A percentile compares a stretch with the other conserved stretches of the same genome.
phyloP scores from a whole-genome alignment of 2,797 vertebrate genomes.

The Fratercula arctica region DNA sequence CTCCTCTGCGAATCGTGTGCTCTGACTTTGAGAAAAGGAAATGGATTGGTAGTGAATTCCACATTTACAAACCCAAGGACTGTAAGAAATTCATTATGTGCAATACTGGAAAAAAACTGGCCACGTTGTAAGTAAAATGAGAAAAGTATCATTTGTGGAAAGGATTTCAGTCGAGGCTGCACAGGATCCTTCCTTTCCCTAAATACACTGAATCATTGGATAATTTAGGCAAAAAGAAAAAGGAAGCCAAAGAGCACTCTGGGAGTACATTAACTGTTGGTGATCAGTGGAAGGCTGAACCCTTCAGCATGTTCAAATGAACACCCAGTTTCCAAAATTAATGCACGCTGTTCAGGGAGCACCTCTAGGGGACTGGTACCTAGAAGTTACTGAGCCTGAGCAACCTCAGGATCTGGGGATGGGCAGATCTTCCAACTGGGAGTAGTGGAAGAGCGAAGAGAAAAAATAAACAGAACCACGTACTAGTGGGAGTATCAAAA shows the following conservation, averaged over 20 bases:
- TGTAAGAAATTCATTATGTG: not conserved
- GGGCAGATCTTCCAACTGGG: not conserved
- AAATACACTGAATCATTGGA: not conserved
- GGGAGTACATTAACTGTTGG: not conserved
- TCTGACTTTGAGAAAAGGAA: not conserved
- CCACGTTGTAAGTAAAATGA: not conserved
- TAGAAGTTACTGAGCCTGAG: not conserved
- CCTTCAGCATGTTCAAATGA: not conserved
- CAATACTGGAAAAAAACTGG: not conserved
- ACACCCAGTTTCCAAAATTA: not conserved
- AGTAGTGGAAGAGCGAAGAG: not conserved
- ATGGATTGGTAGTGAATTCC: not conserved
- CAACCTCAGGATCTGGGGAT: not conserved
- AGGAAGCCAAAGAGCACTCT: not conserved
- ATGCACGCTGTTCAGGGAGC: not conserved
- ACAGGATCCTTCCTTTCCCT: not conserved
- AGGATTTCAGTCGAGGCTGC: not conserved
- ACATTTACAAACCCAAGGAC: not conserved
- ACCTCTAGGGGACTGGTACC: not conserved
- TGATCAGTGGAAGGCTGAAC: not conserved
- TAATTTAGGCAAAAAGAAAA: not conserved
- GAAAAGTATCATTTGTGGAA: not conserved
- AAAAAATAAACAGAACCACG: not conserved
- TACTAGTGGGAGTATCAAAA: not conserved
- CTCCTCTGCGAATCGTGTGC: not conserved